Evolutionary conservation across 2,797 vertebrate species (phyloP).

Genomic region (Hyperoplus lanceolatus): DNA sequence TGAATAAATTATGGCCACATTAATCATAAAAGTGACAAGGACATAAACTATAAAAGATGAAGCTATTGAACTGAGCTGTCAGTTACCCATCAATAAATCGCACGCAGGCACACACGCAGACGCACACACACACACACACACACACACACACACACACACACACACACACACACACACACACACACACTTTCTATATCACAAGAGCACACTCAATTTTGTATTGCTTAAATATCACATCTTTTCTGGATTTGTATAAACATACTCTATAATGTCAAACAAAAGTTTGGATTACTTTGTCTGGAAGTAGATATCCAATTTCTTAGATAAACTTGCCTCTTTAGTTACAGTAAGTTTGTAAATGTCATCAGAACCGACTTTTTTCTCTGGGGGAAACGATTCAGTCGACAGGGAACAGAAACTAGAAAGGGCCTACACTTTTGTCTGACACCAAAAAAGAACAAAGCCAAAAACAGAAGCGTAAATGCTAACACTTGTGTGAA

Average conservation of each 20-base stretch:
- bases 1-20: slow-evolving; percentile 47
- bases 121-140: slow-evolving; percentile 1
- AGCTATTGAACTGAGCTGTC: slow-evolving; percentile 53
- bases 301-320: background rate
- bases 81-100: slow-evolving; percentile 38
- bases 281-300: background rate
- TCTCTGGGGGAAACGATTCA: slow-evolving; percentile 58
- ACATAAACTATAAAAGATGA: slow-evolving; percentile 52
- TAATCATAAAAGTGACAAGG: slow-evolving; percentile 70
- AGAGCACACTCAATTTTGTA: background rate
- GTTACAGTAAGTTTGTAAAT: slow-evolving; percentile 26
- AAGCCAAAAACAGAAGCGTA: slow-evolving; percentile 64
- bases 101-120: background rate
- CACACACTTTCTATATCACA: background rate
- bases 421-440: slow-evolving; percentile 57
- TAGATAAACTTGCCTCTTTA: background rate
- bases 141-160: slow-evolving; percentile 10
- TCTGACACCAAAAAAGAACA: slow-evolving; percentile 53
- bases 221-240: background rate
- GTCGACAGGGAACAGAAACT: slow-evolving; percentile 78
- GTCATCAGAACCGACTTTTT: slow-evolving; percentile 30
- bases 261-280: too few relatives aligned
- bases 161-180: background rate
- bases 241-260: background rate
- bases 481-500: slow-evolving; percentile 68